A percentile compares a stretch with the other conserved stretches of the same genome.
Conservation (phyloP, 2,888 invertebrate genomes). For the Ormyrus pomaceus region DNA sequence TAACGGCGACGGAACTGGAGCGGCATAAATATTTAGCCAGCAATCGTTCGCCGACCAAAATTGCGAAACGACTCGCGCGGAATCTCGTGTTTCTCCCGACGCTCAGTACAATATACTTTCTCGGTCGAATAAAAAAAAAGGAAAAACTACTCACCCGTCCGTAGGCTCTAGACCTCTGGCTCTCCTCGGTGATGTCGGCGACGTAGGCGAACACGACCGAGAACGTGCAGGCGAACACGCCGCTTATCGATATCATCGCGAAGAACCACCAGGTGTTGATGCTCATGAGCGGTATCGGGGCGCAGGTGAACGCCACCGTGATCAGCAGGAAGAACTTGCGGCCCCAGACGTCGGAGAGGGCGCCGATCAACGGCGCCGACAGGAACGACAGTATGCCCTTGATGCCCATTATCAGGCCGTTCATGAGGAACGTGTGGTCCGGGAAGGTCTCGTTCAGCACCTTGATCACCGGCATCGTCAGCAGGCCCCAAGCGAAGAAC, state of each 20-base stretch:
- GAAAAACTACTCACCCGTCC: slow-evolving; percentile 84
- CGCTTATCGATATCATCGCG: slow-evolving; percentile 98
- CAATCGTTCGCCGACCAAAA: no score
- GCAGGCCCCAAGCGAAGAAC: slow-evolving; percentile 99
- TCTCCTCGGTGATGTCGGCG: slow-evolving; percentile 98
- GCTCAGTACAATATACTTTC: no score
- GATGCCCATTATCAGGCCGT: slow-evolving; percentile 99
- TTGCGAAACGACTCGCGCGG: no score
- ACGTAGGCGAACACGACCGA: slow-evolving; percentile 99
- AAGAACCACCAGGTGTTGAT: slow-evolving; percentile 99
- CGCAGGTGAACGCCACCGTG: slow-evolving; percentile 99
- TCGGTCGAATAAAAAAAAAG: neutral
- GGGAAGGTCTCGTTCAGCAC: slow-evolving; percentile 98
- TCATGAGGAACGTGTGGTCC: slow-evolving; percentile 99
- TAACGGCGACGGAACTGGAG: no score
- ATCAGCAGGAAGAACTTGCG: slow-evolving; percentile 97
- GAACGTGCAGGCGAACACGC: slow-evolving; percentile 99
- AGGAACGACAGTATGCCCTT: slow-evolving; percentile 98
- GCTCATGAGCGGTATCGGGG: slow-evolving; percentile 98
- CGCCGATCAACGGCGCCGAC: slow-evolving; percentile 97
- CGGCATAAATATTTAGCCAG: no score
- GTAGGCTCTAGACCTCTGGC: slow-evolving; percentile 95
- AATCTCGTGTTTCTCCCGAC: no score
- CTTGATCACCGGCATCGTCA: slow-evolving; percentile 97
- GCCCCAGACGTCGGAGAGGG: slow-evolving; percentile 98